Evolutionary conservation across 2,113 vertebrate genomes (phyloP).

Genomic region (Piaya cayana): DNA sequence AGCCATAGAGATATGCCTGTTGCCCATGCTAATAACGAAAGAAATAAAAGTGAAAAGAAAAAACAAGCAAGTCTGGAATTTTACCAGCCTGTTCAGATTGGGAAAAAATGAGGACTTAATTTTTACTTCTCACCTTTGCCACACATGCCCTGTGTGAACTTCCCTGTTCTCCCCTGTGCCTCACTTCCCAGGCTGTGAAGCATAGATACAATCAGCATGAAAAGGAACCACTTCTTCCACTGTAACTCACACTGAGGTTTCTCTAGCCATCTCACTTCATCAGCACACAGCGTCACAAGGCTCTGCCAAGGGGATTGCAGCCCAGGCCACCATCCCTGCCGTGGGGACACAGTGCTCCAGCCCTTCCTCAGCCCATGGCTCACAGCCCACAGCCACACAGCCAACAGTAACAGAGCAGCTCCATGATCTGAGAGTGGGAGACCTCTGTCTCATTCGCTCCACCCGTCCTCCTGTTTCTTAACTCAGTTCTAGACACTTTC

Average conservation of each 20-base stretch:
- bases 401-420: not conserved
- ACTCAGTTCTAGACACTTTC: not conserved
- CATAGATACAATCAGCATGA: not conserved
- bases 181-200: not conserved
- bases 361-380: not conserved
- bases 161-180: not conserved
- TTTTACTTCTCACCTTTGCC: not conserved
- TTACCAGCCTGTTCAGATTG: not conserved
- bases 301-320: not conserved
- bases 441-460: not conserved
- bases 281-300: not conserved
- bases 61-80: not conserved
- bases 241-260: not conserved
- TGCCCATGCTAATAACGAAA: not conserved
- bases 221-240: not conserved
- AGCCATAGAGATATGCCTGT: not conserved
- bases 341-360: accelerated
- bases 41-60: not conserved
- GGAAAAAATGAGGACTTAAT: not conserved
- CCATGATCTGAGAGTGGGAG: accelerated
- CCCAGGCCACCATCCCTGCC: not conserved
- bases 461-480: accelerated
- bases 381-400: not conserved
- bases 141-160: accelerated
- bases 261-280: not conserved